Conservation (phyloP, 92 coral and sea anemone species). For the Umimayanthus kanabou region DNA sequence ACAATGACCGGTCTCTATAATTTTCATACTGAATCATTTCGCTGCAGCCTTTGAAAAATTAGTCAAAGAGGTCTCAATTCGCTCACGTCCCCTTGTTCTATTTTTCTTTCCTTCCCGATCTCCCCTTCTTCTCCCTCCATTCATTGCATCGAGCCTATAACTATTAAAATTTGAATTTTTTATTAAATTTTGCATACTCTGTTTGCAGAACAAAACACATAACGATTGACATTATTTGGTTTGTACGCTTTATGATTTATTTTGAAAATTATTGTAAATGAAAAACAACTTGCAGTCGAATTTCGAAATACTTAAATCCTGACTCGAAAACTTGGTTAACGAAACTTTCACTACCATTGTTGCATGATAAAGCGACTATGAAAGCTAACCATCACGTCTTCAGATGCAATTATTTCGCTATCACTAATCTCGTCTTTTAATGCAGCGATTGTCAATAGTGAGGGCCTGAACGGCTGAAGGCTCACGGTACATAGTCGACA, state of each 20-base stretch:
- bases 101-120: background rate
- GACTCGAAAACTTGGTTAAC: background rate
- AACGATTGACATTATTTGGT: constrained; percentile 1
- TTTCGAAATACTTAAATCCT: background rate
- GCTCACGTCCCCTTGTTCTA: no score
- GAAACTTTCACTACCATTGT: no score
- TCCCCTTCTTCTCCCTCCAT: background rate
- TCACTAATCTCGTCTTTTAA: background rate
- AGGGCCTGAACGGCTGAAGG: background rate
- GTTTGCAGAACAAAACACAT: constrained; percentile 12
- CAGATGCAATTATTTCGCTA: background rate
- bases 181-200: background rate
- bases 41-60: no score
- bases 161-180: constrained; percentile 11
- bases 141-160: background rate
- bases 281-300: background rate
- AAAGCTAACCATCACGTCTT: background rate
- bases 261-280: background rate
- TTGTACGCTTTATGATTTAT: background rate
- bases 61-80: no score
- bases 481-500: no score
- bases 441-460: background rate
- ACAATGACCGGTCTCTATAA: no score
- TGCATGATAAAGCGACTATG: background rate
- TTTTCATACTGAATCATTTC: background rate